A percentile compares a stretch with the other conserved stretches of the same genome.
These are phyloP conservation scores for Charadrius vociferus DNA, from an alignment of 2,113 vertebrate genomes.

Conservation along the genomic window DNA sequence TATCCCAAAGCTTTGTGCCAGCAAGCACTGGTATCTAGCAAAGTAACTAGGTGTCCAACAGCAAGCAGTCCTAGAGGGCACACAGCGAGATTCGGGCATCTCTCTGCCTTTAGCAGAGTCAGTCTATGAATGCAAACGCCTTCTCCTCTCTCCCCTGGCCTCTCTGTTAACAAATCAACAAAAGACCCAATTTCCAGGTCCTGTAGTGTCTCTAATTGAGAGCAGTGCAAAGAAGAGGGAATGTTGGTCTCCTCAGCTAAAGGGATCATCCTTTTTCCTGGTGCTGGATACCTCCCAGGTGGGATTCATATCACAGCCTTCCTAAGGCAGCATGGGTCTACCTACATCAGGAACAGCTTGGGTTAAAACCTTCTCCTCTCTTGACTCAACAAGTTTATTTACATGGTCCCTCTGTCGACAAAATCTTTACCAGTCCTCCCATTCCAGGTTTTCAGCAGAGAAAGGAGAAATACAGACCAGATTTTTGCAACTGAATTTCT, in stretches of 20 bases:
- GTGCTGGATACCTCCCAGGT: neutral
- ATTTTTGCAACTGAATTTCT: neutral
- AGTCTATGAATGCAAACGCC: fast-evolving
- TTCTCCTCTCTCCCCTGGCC: too few relatives aligned
- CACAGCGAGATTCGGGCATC: neutral
- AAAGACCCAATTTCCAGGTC: neutral
- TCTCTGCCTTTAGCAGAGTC: neutral
- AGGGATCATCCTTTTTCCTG: neutral
- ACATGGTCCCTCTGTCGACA: neutral
- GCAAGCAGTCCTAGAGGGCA: neutral
- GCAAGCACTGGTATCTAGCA: neutral
- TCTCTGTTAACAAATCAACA: neutral
- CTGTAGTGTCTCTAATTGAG: neutral
- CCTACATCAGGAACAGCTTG: neutral
- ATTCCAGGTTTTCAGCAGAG: neutral
- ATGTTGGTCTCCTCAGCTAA: neutral
- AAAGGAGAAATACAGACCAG: neutral
- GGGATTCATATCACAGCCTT: neutral
- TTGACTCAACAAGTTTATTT: neutral
- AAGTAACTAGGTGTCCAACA: neutral
- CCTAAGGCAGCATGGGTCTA: neutral
- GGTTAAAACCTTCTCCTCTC: neutral
- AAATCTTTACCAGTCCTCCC: neutral
- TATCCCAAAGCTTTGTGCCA: neutral
- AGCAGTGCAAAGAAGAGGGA: neutral